Conservation (phyloP, 2,888 invertebrate species). For the Pristionchus entomophagus region DNA sequence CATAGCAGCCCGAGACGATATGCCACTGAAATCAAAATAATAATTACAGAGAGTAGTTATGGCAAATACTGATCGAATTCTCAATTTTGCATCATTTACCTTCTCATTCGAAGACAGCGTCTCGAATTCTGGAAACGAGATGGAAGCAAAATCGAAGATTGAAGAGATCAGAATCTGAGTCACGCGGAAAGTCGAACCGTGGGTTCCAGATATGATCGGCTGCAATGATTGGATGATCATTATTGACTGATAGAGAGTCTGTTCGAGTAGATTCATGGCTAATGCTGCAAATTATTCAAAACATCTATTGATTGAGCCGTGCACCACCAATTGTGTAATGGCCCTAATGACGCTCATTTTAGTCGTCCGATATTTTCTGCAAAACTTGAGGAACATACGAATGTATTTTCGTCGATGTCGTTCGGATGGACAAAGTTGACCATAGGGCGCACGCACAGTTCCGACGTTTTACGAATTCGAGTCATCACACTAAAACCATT, state of each 20-base stretch:
- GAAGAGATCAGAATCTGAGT: not conserved
- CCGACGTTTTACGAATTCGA: not conserved
- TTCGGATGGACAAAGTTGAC: not conserved
- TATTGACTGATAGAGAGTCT: no score
- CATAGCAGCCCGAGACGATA: not conserved
- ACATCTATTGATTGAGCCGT: no score
- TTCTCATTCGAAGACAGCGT: not conserved
- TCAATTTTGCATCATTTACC: not conserved
- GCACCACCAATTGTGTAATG: no score
- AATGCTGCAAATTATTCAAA: no score
- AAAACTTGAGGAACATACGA: no score
- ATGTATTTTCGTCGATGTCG: not conserved
- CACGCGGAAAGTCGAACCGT: not conserved
- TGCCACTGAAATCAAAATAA: not conserved
- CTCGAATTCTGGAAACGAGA: not conserved
- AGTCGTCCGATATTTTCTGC: no score
- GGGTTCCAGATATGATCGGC: not conserved
- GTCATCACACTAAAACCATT: conserved; percentile 25
- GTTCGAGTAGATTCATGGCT: no score
- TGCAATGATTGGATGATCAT: no score
- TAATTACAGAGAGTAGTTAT: not conserved
- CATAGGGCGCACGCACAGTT: not conserved
- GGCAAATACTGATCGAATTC: not conserved
- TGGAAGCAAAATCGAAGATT: conserved; percentile 1
- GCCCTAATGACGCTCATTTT: no score